phyloP scores from a whole-genome alignment of 2,888 invertebrate genomes.

The Acrobasis suavella region DNA sequence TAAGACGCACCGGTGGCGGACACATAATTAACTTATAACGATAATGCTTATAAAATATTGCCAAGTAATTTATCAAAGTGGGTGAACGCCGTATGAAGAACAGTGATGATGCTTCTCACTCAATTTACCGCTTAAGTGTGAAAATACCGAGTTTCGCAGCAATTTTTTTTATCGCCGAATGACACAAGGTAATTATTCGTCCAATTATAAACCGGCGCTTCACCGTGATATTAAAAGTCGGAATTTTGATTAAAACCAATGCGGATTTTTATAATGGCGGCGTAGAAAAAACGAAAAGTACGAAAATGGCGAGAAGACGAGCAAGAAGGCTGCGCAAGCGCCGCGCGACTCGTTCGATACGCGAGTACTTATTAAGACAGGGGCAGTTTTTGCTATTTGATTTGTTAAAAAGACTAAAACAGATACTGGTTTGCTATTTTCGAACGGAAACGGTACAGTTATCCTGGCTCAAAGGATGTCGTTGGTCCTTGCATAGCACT shows the following conservation, averaged over 20 bases:
- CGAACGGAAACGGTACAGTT: constrained; percentile 81
- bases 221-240: constrained; percentile 67
- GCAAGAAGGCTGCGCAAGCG: constrained; percentile 45
- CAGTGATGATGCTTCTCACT: constrained; percentile 29
- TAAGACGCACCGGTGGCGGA: background rate
- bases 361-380: constrained; percentile 78
- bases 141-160: constrained; percentile 41
- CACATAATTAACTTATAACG: background rate
- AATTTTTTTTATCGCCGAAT: constrained; percentile 56
- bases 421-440: constrained; percentile 79
- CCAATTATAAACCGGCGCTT: constrained; percentile 62
- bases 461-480: constrained; percentile 67
- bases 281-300: constrained; percentile 66
- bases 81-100: constrained; percentile 3
- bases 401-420: constrained; percentile 78
- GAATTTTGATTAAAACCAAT: constrained; percentile 77
- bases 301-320: constrained; percentile 72
- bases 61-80: constrained; percentile 13
- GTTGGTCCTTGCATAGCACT: constrained; percentile 42
- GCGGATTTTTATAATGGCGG: constrained; percentile 71
- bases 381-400: constrained; percentile 81
- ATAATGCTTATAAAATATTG: background rate
- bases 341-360: constrained; percentile 69
- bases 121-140: constrained; percentile 51
- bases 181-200: constrained; percentile 67